These are phyloP conservation scores for Protodeltote pygarga DNA, from an alignment of 2,888 invertebrate species.

Conservation along the genomic window DNA sequence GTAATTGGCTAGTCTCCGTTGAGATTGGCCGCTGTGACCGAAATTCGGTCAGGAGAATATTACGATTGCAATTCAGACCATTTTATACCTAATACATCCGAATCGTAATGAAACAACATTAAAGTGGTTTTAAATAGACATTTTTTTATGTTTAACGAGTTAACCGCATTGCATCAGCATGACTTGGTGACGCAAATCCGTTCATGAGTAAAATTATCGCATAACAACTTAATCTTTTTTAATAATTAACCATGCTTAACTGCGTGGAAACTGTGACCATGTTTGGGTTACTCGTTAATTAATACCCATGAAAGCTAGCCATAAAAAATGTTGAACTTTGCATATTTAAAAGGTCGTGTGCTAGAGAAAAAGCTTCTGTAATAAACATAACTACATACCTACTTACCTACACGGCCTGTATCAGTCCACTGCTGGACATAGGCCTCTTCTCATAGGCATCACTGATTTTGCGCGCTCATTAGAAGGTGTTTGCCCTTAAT, in stretches of 20 bases:
- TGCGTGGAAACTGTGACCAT: slow-evolving; percentile 32
- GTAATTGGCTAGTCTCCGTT: too few relatives aligned
- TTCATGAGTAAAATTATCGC: slow-evolving; percentile 28
- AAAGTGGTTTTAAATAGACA: slow-evolving; percentile 20
- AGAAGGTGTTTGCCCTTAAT: too few relatives aligned
- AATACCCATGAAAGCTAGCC: slow-evolving; percentile 22
- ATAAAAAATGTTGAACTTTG: slow-evolving; percentile 9
- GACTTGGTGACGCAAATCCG: slow-evolving; percentile 19
- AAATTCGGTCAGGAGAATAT: too few relatives aligned
- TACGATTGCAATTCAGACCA: too few relatives aligned
- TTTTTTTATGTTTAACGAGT: slow-evolving; percentile 21
- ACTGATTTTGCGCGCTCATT: too few relatives aligned
- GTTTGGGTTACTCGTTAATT: slow-evolving; percentile 21
- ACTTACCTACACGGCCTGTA: too few relatives aligned
- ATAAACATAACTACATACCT: too few relatives aligned
- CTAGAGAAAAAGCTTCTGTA: not conserved
- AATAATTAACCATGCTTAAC: slow-evolving; percentile 39
- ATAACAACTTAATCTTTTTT: slow-evolving; percentile 34
- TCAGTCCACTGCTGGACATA: too few relatives aligned
- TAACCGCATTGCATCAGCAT: slow-evolving; percentile 5
- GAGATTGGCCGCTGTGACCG: too few relatives aligned
- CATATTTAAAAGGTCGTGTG: slow-evolving; percentile 13
- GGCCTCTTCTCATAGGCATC: too few relatives aligned
- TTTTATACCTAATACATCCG: not conserved
- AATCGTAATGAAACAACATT: slow-evolving; percentile 14